Conservation (phyloP, 2,888 invertebrate species). For the Luperina testacea region DNA sequence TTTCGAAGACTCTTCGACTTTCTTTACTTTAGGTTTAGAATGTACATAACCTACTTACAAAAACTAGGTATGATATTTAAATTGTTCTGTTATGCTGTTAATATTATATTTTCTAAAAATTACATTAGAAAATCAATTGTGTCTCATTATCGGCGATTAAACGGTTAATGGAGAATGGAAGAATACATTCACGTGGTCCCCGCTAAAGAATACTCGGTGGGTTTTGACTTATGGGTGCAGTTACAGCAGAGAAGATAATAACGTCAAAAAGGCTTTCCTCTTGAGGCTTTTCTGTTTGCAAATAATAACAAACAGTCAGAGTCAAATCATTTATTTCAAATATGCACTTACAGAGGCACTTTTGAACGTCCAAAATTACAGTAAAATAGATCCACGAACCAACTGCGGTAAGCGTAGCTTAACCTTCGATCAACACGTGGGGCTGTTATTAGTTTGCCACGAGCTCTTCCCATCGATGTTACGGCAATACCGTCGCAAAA, state of each 20-base stretch:
- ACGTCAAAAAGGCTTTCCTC: background rate
- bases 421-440: background rate
- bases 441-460: background rate
- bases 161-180: background rate
- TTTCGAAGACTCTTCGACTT: conserved; percentile 48
- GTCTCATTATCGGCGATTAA: no score
- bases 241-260: background rate
- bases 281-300: background rate
- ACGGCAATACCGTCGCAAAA: background rate
- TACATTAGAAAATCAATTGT: no score
- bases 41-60: background rate
- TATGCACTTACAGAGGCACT: background rate
- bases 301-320: background rate
- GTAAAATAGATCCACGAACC: background rate
- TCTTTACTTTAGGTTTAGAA: conserved; percentile 23
- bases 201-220: background rate
- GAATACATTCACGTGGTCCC: background rate
- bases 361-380: background rate
- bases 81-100: background rate
- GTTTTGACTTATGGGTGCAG: no score
- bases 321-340: background rate
- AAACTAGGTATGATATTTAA: background rate
- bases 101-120: background rate
- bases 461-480: background rate
- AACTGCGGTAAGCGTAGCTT: background rate